phyloP scores from a whole-genome alignment of 1,140 invertebrate genomes.

The Drosophila orena region DNA sequence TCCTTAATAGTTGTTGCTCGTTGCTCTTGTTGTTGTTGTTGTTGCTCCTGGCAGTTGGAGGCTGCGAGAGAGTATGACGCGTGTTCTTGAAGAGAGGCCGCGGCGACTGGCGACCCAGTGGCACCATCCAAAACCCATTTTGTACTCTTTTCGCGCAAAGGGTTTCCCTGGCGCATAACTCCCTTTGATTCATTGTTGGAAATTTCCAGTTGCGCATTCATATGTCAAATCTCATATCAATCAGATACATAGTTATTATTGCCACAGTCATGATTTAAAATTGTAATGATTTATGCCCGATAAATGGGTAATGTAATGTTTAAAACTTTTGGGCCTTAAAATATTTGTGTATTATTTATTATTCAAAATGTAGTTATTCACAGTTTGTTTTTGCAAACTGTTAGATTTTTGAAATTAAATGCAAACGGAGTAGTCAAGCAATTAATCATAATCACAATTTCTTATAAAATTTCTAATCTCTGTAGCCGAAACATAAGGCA shows the following conservation, averaged over 20 bases:
- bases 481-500: neutral
- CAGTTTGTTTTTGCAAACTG: too few relatives aligned
- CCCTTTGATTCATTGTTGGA: too few relatives aligned
- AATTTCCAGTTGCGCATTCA: neutral
- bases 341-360: too few relatives aligned
- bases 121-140: constrained; percentile 50
- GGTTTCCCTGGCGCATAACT: constrained; percentile 2
- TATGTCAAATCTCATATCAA: neutral
- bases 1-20: constrained; percentile 21
- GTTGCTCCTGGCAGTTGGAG: constrained; percentile 53
- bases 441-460: neutral
- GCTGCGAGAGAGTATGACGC: constrained; percentile 64
- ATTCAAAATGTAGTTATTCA: too few relatives aligned
- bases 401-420: too few relatives aligned
- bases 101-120: constrained; percentile 58
- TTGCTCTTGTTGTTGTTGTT: constrained; percentile 28
- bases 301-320: too few relatives aligned
- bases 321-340: too few relatives aligned
- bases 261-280: too few relatives aligned
- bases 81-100: constrained; percentile 54
- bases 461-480: neutral
- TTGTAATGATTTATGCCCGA: too few relatives aligned
- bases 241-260: neutral
- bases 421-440: too few relatives aligned
- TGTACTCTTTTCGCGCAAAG: constrained; percentile 4